These are phyloP conservation scores for Epiblema foenella DNA, from an alignment of 2,888 invertebrate genomes.

Conservation along the genomic window DNA sequence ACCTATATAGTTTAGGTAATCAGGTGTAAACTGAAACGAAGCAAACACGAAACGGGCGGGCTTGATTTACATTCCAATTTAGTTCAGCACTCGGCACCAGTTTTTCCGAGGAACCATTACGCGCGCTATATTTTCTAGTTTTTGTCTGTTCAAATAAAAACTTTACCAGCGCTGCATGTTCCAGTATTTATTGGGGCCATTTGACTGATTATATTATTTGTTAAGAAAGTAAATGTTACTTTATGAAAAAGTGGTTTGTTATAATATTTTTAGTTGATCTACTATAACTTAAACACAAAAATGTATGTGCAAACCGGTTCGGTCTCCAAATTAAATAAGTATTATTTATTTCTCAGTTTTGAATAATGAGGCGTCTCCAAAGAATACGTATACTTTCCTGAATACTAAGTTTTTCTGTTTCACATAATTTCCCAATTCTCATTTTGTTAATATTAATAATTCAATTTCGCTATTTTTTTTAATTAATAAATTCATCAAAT, in stretches of 20 bases:
- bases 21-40: slow-evolving; percentile 70
- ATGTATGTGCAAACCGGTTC: too few species aligned
- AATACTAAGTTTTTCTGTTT: too few species aligned
- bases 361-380: too few species aligned
- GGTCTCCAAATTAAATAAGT: too few species aligned
- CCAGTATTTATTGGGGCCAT: slow-evolving; percentile 32
- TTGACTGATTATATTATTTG: slow-evolving; percentile 29
- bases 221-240: not conserved
- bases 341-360: too few species aligned
- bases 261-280: too few species aligned
- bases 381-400: too few species aligned
- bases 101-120: slow-evolving; percentile 54
- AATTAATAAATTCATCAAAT: too few species aligned
- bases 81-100: slow-evolving; percentile 69
- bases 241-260: not conserved
- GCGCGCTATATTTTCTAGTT: slow-evolving; percentile 40
- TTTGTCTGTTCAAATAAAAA: slow-evolving; percentile 40
- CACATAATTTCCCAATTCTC: too few species aligned
- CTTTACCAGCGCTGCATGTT: slow-evolving; percentile 34
- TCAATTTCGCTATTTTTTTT: too few species aligned
- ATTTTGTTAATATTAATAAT: too few species aligned
- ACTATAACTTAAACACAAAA: too few species aligned
- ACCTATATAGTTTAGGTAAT: slow-evolving; percentile 63
- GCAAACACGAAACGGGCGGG: slow-evolving; percentile 70
- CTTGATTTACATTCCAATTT: slow-evolving; percentile 78